phyloP scores from a whole-genome alignment of 2,113 vertebrate genomes.

The Oophaga pumilio region DNA sequence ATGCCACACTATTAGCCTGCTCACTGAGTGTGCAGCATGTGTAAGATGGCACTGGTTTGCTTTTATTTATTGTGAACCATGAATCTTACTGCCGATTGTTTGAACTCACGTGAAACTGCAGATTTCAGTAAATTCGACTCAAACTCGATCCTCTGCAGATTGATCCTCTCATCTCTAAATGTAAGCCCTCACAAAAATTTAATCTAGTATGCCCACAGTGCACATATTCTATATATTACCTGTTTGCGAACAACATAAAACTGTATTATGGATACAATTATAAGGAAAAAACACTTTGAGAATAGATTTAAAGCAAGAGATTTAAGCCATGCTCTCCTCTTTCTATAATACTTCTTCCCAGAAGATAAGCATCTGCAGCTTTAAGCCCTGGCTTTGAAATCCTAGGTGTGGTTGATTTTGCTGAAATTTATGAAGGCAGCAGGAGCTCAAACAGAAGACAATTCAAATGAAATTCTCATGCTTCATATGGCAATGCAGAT shows the following conservation, averaged over 20 bases:
- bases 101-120: too few relatives aligned
- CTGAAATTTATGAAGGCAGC: slow-evolving; percentile 33
- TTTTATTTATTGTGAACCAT: too few relatives aligned
- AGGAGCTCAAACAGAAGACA: slow-evolving; percentile 15
- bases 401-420: slow-evolving; percentile 16
- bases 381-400: slow-evolving; percentile 3
- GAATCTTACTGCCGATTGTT: too few relatives aligned
- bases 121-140: too few relatives aligned
- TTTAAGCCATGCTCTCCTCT: background rate
- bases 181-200: too few relatives aligned
- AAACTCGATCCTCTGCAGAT: too few relatives aligned
- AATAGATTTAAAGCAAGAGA: background rate
- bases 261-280: background rate
- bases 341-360: background rate
- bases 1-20: too few relatives aligned
- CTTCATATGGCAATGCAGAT: background rate
- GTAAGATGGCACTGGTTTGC: too few relatives aligned
- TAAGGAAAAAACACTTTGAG: too few relatives aligned
- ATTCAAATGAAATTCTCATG: slow-evolving; percentile 30
- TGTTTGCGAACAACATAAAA: background rate
- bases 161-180: too few relatives aligned
- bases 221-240: background rate
- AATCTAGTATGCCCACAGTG: too few relatives aligned
- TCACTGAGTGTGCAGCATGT: too few relatives aligned
- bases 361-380: slow-evolving; percentile 4